Evolutionary conservation across 2,797 vertebrate species (phyloP), one percentile per base, ranked within the genome.

Genomic region (Coregonus sp.): DNA sequence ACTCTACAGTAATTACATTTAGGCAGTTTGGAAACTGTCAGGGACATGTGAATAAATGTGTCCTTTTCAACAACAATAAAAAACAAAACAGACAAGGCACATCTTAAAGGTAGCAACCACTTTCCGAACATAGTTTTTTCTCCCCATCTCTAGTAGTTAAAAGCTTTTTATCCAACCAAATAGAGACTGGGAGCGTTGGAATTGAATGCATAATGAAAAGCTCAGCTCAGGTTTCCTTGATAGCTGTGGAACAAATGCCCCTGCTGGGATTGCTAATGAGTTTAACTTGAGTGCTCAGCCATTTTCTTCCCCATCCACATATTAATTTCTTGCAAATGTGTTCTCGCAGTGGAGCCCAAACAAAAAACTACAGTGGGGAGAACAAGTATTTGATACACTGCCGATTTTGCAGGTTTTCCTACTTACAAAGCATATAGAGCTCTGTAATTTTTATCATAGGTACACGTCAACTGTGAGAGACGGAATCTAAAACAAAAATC

Each of bases 241-340:
- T 92, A 84, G 78, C 81, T 80, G 77, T 84, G 81, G 84, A 87
- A 89, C 81, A 87, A 89, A 89, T 78, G 77, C 84, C 77, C 86
- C 89, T 88, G 86, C 86, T 88, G 89, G 84, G 87, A 72, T 89
- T 82, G 73, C 84, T 91, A 92, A 93, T 92, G 85, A 92, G 81
- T 90, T 90, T 90, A 90, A 91, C 83, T 86, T 86, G 83, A 87
- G 87, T 84, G 86, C 85, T 88, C 86, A 86, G 86, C 85, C 86
- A 81, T 89, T 88, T 86, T 88, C 77, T 76, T 70, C 66, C 59
- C 73, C 74, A 77, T 84, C 79, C 82, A 88, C 85, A 87, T 90
- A 89, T 89, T 91, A 81, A 90, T 93, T 90, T 89, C 87, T 91
- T 92, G 91, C 87, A 91, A 92, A 92, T 89, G 75, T 73, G 4